These are phyloP conservation scores for Thaleichthys pacificus DNA, from an alignment of 2,797 vertebrate species.

Conservation along the genomic window DNA sequence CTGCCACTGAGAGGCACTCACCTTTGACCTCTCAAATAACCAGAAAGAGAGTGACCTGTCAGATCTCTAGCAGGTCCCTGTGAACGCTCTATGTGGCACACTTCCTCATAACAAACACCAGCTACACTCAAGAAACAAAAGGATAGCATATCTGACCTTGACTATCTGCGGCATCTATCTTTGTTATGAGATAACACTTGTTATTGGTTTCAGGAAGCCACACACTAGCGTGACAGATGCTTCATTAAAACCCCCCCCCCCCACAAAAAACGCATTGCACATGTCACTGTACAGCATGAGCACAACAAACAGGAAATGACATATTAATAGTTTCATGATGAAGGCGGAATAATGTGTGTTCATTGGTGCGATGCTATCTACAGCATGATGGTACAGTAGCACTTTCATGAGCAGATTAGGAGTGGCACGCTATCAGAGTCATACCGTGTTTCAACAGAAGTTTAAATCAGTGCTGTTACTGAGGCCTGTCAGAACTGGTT, in stretches of 20 bases:
- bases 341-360: no score
- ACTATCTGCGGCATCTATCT: conserved; percentile 37
- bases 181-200: conserved; percentile 23
- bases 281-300: not conserved
- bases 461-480: not conserved
- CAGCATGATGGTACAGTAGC: no score
- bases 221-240: conserved; percentile 3
- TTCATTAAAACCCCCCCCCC: not conserved
- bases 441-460: not conserved
- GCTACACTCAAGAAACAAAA: conserved; percentile 26
- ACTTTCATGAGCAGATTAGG: no score
- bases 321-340: not conserved
- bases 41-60: conserved; percentile 36
- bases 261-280: not conserved
- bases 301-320: not conserved
- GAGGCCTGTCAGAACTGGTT: not conserved
- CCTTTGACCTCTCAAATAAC: conserved; percentile 51
- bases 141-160: conserved; percentile 48
- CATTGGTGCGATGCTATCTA: no score
- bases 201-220: conserved; percentile 14
- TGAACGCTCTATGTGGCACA: conserved; percentile 34
- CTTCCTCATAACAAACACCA: conserved; percentile 46
- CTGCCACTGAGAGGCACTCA: conserved; percentile 33
- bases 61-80: conserved; percentile 22
- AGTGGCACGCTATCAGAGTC: not conserved